phyloP scores from a whole-genome alignment of 2,888 invertebrate species.

The Acronicta alni region DNA sequence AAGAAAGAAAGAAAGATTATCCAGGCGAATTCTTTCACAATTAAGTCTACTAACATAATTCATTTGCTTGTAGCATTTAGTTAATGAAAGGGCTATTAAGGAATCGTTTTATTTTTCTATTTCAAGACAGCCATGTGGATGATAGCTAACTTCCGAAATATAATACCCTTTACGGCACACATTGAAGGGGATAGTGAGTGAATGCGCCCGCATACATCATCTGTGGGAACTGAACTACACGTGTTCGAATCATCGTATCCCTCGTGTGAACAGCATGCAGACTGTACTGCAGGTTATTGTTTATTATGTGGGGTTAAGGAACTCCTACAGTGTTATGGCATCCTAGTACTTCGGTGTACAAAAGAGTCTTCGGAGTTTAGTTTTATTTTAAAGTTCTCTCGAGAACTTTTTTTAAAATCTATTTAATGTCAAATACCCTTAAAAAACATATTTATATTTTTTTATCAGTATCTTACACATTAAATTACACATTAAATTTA shows the following conservation, averaged over 20 bases:
- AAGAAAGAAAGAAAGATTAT: too few species aligned
- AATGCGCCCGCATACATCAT: constrained; percentile 80
- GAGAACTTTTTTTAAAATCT: too few species aligned
- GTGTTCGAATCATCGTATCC: constrained; percentile 68
- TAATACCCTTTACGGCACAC: constrained; percentile 47
- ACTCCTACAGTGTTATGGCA: constrained; percentile 35
- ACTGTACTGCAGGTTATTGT: constrained; percentile 61
- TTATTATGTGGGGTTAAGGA: constrained; percentile 51
- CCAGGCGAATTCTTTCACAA: too few species aligned
- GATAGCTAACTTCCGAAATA: constrained; percentile 43
- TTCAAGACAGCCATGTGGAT: constrained; percentile 4
- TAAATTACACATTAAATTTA: too few species aligned
- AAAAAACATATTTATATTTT: too few species aligned
- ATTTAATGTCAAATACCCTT: too few species aligned
- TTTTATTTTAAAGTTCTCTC: too few species aligned
- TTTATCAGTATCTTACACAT: too few species aligned
- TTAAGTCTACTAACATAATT: background rate
- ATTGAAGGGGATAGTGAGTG: constrained; percentile 50
- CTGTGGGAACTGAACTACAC: constrained; percentile 79
- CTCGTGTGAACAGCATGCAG: constrained; percentile 77
- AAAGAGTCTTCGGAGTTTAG: background rate
- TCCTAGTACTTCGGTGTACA: constrained; percentile 39
- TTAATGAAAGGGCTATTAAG: background rate
- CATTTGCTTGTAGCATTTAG: background rate
- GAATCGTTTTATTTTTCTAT: background rate